phyloP scores from a whole-genome alignment of 2,113 vertebrate species.

The Scomber scombrus region DNA sequence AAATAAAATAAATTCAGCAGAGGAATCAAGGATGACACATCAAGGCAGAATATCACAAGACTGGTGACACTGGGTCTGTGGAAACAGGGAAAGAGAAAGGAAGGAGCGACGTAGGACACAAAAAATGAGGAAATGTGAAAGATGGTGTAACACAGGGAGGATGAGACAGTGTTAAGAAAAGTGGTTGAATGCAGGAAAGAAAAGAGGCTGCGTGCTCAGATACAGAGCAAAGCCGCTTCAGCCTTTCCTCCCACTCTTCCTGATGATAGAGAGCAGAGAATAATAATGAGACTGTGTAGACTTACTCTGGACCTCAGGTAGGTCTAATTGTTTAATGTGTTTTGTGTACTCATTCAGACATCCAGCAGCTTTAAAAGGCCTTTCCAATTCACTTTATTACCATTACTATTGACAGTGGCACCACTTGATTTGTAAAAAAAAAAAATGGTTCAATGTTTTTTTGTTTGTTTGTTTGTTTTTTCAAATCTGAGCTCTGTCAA shows the following conservation, averaged over 20 bases:
- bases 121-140: background rate
- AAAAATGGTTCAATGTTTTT: too few relatives aligned
- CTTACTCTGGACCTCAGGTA: slow-evolving; percentile 48
- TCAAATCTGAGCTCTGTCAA: background rate
- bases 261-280: slow-evolving; percentile 31
- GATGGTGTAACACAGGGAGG: too few relatives aligned
- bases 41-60: slow-evolving; percentile 24
- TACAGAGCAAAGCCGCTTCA: slow-evolving; percentile 25
- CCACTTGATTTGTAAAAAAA: background rate
- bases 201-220: slow-evolving; percentile 11
- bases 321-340: slow-evolving; percentile 68
- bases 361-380: background rate
- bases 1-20: slow-evolving; percentile 36
- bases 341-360: slow-evolving; percentile 8
- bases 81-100: background rate
- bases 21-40: background rate
- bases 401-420: background rate
- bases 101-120: background rate
- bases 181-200: background rate
- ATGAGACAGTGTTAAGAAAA: background rate
- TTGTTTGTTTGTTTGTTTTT: too few relatives aligned
- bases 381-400: background rate
- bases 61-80: background rate
- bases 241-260: slow-evolving; percentile 47
- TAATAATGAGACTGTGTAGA: slow-evolving; percentile 66